Evolutionary conservation across 2,888 invertebrate genomes (phyloP), one percentile per base, ranked within the genome.

Genomic region (Drosophila algonquin): DNA sequence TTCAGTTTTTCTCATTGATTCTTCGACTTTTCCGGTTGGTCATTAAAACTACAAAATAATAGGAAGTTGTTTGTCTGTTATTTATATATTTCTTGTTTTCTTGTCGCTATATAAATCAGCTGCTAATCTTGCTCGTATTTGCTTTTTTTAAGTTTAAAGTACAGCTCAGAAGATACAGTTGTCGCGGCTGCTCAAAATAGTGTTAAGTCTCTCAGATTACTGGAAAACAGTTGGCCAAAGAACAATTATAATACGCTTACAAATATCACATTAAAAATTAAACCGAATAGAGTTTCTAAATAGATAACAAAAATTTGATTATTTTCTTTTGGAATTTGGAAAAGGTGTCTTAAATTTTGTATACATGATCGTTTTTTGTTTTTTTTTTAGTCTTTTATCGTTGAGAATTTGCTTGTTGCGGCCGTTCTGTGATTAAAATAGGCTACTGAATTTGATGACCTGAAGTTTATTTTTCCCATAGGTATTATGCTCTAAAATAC

Each of bases 31-130:
- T n/a, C 14, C 51, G 63, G 56, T 75, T 68, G 75, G 70, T 73
- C 71, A 73, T 72, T 83, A 81, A 76, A 83, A 81, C 81, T 87
- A 87, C 78, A 81, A 87, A 85, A 85, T 85, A 85, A 81, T 86
- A 85, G 85, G 88, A 85, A 85, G 81, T 80, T 83, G 75, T 84
- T 60, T 67, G 54, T 65, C 57, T 73, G 54, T 71, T 69, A n/a
- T 60, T 70, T 63, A 7, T 30, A 61, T 64, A 53, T 57, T 14
- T 57, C 40, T 57, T 53, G 30, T 14, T 55, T 55, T 56, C 46
- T 14, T 32, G 50, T 71, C 47, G 46, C 53, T 77, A 65, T 60
- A 64, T 72, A 65, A 47, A 71, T 69, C 61, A 69, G 67, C 52
- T 52, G 40, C 14, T 40, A 40, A 40, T 27, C 27, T 47, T 58